These are phyloP conservation scores for Delichon dasypus DNA, from an alignment of 2,797 vertebrate genomes.

Conservation along the genomic window DNA sequence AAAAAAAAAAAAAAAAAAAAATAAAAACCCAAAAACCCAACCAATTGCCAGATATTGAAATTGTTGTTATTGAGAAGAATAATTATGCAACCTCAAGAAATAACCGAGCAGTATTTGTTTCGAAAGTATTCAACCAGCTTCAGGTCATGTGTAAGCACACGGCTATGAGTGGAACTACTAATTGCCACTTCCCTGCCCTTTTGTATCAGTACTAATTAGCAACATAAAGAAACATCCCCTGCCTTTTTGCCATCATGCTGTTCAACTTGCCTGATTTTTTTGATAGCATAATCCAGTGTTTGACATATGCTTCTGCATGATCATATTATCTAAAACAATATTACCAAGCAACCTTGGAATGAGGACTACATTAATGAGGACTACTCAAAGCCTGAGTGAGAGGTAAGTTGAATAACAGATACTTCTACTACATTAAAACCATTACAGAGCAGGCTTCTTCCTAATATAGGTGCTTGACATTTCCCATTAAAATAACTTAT, in stretches of 20 bases:
- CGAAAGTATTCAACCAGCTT: background rate
- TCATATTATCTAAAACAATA: background rate
- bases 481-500: background rate
- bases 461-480: background rate
- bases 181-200: background rate
- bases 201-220: background rate
- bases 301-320: background rate
- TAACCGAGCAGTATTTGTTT: background rate
- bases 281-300: background rate
- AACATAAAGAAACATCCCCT: background rate
- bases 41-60: background rate
- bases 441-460: background rate
- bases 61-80: conserved; percentile 3
- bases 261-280: background rate
- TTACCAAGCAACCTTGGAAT: background rate
- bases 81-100: background rate
- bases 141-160: background rate
- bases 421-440: background rate
- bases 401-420: background rate
- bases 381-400: background rate
- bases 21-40: too few relatives aligned
- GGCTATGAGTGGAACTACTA: background rate
- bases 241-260: background rate
- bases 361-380: background rate
- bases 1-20: background rate